Conservation (phyloP, 2,888 invertebrate species). For the Andrena chrysosceles region DNA sequence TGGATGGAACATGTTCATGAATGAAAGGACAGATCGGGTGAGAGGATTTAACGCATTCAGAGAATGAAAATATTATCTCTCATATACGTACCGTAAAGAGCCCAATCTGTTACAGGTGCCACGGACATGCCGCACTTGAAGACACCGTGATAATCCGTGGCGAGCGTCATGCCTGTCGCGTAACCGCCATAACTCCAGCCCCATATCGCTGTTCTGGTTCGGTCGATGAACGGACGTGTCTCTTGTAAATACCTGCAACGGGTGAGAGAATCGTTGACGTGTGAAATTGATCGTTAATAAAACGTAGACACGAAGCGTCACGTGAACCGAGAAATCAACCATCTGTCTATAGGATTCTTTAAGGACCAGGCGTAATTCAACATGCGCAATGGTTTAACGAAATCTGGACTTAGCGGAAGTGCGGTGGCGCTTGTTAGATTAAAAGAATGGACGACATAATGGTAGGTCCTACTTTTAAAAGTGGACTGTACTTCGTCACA, state of each 20-base stretch:
- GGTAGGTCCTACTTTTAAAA: background rate
- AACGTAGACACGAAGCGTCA: background rate
- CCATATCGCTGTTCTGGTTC: slow-evolving; percentile 95
- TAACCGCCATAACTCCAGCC: slow-evolving; percentile 99
- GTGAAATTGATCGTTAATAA: slow-evolving; percentile 20
- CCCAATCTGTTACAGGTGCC: slow-evolving; percentile 98
- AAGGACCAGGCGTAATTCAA: too few species aligned
- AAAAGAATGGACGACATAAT: slow-evolving; percentile 1
- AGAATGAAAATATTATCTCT: slow-evolving; percentile 55
- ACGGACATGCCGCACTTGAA: slow-evolving; percentile 98
- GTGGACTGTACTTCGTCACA: slow-evolving; percentile 8
- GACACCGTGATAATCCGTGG: slow-evolving; percentile 89
- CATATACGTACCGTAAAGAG: slow-evolving; percentile 92
- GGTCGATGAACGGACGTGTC: slow-evolving; percentile 91
- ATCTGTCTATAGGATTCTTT: too few species aligned
- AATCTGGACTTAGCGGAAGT: background rate
- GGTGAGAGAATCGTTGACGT: slow-evolving; percentile 20
- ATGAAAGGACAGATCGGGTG: background rate
- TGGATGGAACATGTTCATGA: slow-evolving; percentile 1
- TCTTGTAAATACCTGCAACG: slow-evolving; percentile 88
- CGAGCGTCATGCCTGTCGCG: slow-evolving; percentile 94
- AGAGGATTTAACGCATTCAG: slow-evolving; percentile 2
- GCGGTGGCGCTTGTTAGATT: background rate
- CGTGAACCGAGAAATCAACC: background rate
- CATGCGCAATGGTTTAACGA: background rate